Conservation (phyloP, 1,140 invertebrate species). For the Gryon sp. region DNA sequence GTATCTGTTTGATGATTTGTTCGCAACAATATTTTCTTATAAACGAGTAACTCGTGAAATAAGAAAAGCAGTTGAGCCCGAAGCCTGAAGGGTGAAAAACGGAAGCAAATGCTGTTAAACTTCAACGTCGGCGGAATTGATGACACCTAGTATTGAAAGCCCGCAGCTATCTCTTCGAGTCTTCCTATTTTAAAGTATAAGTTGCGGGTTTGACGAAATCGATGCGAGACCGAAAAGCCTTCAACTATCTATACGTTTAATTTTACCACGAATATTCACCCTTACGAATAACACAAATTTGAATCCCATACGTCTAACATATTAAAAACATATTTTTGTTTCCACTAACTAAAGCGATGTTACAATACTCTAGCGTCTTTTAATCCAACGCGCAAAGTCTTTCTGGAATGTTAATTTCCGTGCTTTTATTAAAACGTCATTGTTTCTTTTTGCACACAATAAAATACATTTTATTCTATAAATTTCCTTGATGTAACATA, state of each 20-base stretch:
- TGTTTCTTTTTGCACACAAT: too few relatives aligned
- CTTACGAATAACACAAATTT: slow-evolving; percentile 3
- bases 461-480: too few relatives aligned
- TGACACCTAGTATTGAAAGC: slow-evolving; percentile 53
- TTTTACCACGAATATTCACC: slow-evolving; percentile 21
- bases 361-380: too few relatives aligned
- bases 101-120: slow-evolving; percentile 48
- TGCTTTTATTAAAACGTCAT: too few relatives aligned
- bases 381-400: too few relatives aligned
- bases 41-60: slow-evolving; percentile 39
- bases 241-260: slow-evolving; percentile 20
- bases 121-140: slow-evolving; percentile 35
- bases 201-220: slow-evolving; percentile 38
- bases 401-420: too few relatives aligned
- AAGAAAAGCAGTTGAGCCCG: slow-evolving; percentile 30
- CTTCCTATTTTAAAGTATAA: slow-evolving; percentile 57
- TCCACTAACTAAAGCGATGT: too few relatives aligned
- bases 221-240: slow-evolving; percentile 28
- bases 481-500: too few relatives aligned
- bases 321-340: too few relatives aligned
- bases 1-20: slow-evolving; percentile 39
- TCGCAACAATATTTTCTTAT: slow-evolving; percentile 45
- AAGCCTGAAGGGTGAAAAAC: slow-evolving; percentile 32
- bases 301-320: slow-evolving; percentile 1
- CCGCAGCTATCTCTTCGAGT: slow-evolving; percentile 42